Percentiles rank a stretch among this genome's conserved stretches.
Evolutionary conservation across 2,797 vertebrate species (phyloP).

Genomic region (Hylomyscus alleni): DNA sequence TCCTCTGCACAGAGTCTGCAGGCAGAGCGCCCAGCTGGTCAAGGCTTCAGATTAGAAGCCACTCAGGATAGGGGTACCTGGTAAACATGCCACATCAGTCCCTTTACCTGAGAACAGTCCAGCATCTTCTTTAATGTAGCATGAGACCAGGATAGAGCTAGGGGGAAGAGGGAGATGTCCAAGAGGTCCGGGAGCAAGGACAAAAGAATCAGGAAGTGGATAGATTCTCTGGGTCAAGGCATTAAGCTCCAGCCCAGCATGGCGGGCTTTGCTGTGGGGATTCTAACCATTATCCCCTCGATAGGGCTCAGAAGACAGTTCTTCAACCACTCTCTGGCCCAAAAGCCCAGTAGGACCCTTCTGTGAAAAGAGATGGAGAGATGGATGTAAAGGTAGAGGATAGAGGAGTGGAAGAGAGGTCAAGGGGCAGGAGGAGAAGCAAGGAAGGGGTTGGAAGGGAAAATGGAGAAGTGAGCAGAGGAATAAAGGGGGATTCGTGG

Average conservation of each 20-base stretch:
- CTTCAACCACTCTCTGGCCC: background rate
- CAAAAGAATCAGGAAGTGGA: background rate
- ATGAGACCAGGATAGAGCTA: background rate
- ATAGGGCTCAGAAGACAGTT: background rate
- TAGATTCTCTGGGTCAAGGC: background rate
- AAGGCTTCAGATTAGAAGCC: background rate
- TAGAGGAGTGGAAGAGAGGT: background rate
- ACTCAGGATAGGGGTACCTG: no score
- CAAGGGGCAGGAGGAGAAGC: background rate
- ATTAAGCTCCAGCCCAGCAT: background rate
- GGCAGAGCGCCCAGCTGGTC: background rate
- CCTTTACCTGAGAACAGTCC: background rate
- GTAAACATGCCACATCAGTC: background rate
- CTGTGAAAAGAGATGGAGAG: background rate
- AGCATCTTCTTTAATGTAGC: background rate
- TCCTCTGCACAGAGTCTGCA: background rate
- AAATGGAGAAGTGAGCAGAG: background rate
- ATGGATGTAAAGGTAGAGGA: background rate
- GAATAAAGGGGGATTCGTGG: background rate
- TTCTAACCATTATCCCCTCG: background rate
- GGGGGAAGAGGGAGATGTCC: accelerated
- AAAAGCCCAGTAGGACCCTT: accelerated
- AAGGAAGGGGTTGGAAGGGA: background rate
- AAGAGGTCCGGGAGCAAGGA: background rate
- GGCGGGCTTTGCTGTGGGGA: background rate